Conservation (phyloP, 2,113 vertebrate genomes). For the Pseudopipra pipra region DNA sequence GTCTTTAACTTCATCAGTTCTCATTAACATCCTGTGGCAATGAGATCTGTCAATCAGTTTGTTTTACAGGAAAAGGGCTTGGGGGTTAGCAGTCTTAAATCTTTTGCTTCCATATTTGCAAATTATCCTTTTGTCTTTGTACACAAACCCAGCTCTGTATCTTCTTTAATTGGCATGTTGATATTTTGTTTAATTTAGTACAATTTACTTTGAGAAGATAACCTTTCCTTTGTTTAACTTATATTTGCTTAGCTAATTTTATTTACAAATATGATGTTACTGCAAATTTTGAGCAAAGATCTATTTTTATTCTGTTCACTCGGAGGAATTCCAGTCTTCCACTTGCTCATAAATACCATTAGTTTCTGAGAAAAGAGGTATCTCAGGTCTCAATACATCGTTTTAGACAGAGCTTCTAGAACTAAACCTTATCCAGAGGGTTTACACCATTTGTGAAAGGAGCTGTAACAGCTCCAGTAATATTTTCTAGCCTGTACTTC, state of each 20-base stretch:
- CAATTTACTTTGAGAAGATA: not conserved
- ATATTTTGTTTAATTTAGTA: not conserved
- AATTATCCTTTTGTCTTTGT: not conserved
- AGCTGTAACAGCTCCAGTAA: not conserved
- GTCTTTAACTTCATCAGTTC: not conserved
- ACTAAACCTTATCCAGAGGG: not conserved
- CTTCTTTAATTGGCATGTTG: not conserved
- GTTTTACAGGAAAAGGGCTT: not conserved
- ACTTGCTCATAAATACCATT: not conserved
- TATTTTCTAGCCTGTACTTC: not conserved
- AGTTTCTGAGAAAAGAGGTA: not conserved
- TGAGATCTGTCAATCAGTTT: not conserved
- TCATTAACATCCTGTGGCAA: not conserved
- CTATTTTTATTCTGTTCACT: not conserved
- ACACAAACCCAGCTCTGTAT: not conserved
- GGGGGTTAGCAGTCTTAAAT: not conserved
- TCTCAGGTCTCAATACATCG: not conserved
- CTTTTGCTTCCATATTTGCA: not conserved
- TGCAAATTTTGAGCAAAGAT: not conserved
- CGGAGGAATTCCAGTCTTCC: not conserved
- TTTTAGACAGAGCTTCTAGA: conserved; percentile 15
- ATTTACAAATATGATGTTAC: not conserved
- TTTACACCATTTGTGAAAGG: not conserved
- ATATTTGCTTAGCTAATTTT: not conserved
- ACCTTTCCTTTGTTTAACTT: not conserved